Evolutionary conservation across 23 tunicate genomes (phyloP), one percentile per base, ranked within the genome.

Genomic region (Phallusia fumigata): DNA sequence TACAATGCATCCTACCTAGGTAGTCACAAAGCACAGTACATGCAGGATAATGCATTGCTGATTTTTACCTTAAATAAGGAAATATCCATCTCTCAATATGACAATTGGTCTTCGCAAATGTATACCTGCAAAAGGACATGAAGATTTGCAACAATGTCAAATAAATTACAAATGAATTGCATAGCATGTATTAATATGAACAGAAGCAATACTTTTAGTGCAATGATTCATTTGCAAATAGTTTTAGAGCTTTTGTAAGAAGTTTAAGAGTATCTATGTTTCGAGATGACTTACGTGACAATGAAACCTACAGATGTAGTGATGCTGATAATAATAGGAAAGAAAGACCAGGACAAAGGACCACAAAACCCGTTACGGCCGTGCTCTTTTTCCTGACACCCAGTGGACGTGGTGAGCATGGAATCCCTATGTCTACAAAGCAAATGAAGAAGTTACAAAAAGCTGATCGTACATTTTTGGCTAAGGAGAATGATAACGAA

Each of bases 1-100:
- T 34, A 33, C 0, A 5, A 12, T 82, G 28, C 1, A 77, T 36
- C 6, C 6, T 74, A 24, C 10, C 2, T 21, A 5, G 12, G 45
- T 58, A 58, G 69, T 13, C 16, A 6, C 3, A 40, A 3, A 40
- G 5, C 10, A 58, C 69, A 22, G 28, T 58, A 16, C 16, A 58
- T 6, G 13, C 18, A 13, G 26, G 1, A 58, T 13, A 58, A 13
- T 1, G 28, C 16, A 58, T 34, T 65, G 47, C 10, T 40, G 47
- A 40, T 40, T 3, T 40, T 40, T 40, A 87, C 91, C 91, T 87
- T 31, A 92, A 64, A 83, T 88, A 92, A 0, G 97, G 97, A 12
- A 92, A 74, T 40, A 84, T 76, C 97, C 97, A 92, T 79, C 76
- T 88, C 65, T 92, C 92, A 15, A 87, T 65, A 73, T 92, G 97